These are phyloP conservation scores for Arremon aurantiirostris DNA, from an alignment of 2,797 vertebrate species.

Conservation along the genomic window DNA sequence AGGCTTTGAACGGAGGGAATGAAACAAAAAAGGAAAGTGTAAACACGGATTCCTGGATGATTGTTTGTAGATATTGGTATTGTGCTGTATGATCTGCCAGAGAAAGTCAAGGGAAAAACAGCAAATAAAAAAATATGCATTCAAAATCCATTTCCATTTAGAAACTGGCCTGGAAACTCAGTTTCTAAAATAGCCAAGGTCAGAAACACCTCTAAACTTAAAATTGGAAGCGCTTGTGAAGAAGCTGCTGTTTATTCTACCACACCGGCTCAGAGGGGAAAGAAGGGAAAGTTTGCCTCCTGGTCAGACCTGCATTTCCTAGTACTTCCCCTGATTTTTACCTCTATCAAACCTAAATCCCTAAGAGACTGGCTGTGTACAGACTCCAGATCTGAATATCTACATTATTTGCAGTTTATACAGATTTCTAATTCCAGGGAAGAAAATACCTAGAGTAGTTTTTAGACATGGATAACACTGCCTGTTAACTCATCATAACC, in stretches of 20 bases:
- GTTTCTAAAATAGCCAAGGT: background rate
- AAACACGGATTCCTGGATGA: background rate
- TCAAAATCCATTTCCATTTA: background rate
- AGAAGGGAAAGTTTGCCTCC: background rate
- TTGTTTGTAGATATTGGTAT: background rate
- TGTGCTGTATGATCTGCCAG: background rate
- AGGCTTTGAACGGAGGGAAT: background rate
- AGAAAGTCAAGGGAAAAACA: background rate
- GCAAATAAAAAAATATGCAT: background rate
- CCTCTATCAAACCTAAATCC: background rate
- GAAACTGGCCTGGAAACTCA: background rate
- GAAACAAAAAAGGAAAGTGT: background rate
- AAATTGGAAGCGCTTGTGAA: background rate
- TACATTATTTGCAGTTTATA: background rate
- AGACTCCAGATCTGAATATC: background rate
- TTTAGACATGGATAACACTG: background rate
- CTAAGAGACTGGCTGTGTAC: background rate
- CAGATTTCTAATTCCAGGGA: background rate
- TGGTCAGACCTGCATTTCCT: background rate
- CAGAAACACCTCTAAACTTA: background rate
- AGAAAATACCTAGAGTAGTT: background rate
- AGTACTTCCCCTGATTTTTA: background rate
- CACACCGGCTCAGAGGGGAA: rapidly evolving
- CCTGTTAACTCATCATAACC: background rate
- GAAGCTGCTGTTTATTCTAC: background rate